A percentile compares a stretch with the other conserved stretches of the same genome.
Evolutionary conservation across 2,113 vertebrate genomes (phyloP).

Genomic region (Oenanthe melanoleuca): DNA sequence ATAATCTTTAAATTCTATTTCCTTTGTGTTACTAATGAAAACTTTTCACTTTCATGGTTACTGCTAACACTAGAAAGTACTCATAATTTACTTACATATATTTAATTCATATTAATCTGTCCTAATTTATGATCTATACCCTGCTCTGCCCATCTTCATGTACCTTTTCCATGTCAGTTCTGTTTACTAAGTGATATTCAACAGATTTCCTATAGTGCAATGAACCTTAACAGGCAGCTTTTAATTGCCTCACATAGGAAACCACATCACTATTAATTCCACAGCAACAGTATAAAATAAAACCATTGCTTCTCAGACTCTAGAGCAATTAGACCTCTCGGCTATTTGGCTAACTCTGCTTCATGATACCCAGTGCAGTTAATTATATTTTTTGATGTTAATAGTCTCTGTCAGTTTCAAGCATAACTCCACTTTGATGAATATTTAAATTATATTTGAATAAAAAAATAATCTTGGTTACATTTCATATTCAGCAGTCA

Average conservation of each 20-base stretch:
- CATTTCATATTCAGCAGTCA: conserved; percentile 83
- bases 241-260: conserved; percentile 81
- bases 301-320: conserved; percentile 78
- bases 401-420: conserved; percentile 85
- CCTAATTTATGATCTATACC: conserved; percentile 44
- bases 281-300: conserved; percentile 75
- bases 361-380: conserved; percentile 84
- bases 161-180: conserved; percentile 67
- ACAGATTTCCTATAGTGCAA: conserved; percentile 77
- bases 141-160: conserved; percentile 53
- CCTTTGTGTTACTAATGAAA: conserved; percentile 23
- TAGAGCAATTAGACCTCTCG: conserved; percentile 79
- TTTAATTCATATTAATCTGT: conserved; percentile 44
- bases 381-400: conserved; percentile 87
- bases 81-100: conserved; percentile 42
- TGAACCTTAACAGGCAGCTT: conserved; percentile 76
- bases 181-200: conserved; percentile 81
- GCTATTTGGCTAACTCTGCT: conserved; percentile 84
- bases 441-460: conserved; percentile 90
- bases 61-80: background rate
- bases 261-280: conserved; percentile 81
- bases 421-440: conserved; percentile 86
- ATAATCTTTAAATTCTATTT: conserved; percentile 38
- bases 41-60: background rate
- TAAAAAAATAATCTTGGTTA: conserved; percentile 87